A percentile compares a stretch with the other conserved stretches of the same genome.
These are phyloP conservation scores for Troglohyphantes excavatus DNA, from an alignment of 2,888 invertebrate species.

Conservation along the genomic window DNA sequence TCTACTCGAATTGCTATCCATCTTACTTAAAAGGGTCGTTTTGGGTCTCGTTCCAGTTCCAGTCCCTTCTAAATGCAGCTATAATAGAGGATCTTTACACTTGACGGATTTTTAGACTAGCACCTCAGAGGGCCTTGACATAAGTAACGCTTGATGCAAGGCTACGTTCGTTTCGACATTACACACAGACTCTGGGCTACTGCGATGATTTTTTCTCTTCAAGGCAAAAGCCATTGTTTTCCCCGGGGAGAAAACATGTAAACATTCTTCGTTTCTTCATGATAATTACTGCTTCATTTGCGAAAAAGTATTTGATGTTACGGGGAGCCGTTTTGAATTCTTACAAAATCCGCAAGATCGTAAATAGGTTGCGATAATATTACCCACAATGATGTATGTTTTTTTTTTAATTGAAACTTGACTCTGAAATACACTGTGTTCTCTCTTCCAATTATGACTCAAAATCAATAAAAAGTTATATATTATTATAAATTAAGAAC, in stretches of 20 bases:
- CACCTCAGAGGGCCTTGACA: conserved; percentile 53
- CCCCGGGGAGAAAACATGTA: not conserved
- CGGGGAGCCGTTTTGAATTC: not conserved
- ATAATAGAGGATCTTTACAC: conserved; percentile 67
- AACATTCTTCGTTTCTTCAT: conserved; percentile 22
- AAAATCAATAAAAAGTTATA: too few relatives aligned
- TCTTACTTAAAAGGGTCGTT: conserved; percentile 13
- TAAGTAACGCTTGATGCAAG: conserved; percentile 64
- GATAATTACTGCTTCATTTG: conserved; percentile 25
- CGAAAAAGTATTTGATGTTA: conserved; percentile 10
- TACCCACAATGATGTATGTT: too few relatives aligned
- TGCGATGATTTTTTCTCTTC: conserved; percentile 38
- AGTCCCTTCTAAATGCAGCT: conserved; percentile 26
- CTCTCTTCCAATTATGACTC: too few relatives aligned
- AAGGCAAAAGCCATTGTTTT: conserved; percentile 57
- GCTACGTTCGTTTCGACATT: conserved; percentile 57
- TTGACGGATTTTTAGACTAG: conserved; percentile 56
- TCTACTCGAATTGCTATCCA: conserved; percentile 5
- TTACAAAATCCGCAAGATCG: not conserved
- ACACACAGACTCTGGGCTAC: conserved; percentile 29
- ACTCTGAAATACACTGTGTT: too few relatives aligned
- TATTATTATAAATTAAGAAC: too few relatives aligned
- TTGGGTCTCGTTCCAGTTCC: conserved; percentile 48
- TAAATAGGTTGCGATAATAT: too few relatives aligned
- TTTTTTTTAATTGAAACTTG: too few relatives aligned